Evolutionary conservation across 53 echinoderm and acorn worm species (phyloP), one percentile per base, ranked within the genome.

Genomic region (Astropecten irregularis): DNA sequence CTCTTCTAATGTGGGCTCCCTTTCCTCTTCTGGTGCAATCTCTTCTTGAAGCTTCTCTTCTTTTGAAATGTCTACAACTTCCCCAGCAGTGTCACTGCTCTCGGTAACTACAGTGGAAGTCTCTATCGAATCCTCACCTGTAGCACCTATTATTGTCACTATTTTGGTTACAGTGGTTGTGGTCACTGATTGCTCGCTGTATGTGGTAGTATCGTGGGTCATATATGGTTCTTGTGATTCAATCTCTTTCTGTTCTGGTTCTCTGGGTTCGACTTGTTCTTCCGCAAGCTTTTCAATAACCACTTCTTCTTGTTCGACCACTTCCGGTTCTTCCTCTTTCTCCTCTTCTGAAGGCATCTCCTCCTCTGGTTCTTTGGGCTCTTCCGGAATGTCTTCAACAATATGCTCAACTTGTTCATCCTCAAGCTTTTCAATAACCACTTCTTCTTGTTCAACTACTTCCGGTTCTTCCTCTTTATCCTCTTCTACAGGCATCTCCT

Each of bases 21-120:
- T 16, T 22, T 86, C 86, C 37, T 39, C 27, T 35, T 71, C 64
- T 56, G 59, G 34, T 39, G 19, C 61, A 46, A 72, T 48, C 32
- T 84, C 85, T 14, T 49, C 37, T 39, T 48, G 34, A 42, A 42
- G 40, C 25, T 71, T 32, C 59, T 68, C 40, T 49, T 73, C 79
- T 19, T 53, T 42, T 6, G 42, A 42, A 11, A 42, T 42, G 6
- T 42, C 42, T 11, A 42, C 70, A 11, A 68, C 49, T 16, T 49
- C 49, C 33, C 4, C 27, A 64, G 65, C 27, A 38, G 39, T n/a
- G 9, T 64, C 29, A 33, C 26, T 64, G 34, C 47, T 42, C 42
- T 42, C 42, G 42, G 42, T 8, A 8, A 42, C 42, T 11, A 49
- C 42, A 8, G 42, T 42, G 11, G 11, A 6, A 42, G 42, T 42